A percentile compares a stretch with the other conserved stretches of the same genome.
These are phyloP conservation scores for Polypedilum vanderplanki DNA, from an alignment of 1,140 invertebrate genomes.

Conservation along the genomic window DNA sequence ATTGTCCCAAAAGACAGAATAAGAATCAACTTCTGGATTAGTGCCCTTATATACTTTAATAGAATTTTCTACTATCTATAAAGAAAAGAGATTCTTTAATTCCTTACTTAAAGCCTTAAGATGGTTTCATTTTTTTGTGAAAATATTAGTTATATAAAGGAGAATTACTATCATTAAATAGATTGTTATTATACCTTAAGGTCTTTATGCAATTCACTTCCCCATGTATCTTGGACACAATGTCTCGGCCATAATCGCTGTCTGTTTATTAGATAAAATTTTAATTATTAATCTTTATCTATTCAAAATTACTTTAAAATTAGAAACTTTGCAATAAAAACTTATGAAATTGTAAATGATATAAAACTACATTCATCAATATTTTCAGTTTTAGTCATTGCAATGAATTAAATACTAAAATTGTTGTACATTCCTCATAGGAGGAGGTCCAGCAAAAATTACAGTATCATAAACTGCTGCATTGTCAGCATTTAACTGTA, in stretches of 20 bases:
- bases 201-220: slow-evolving; percentile 86
- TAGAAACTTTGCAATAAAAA: too few relatives aligned
- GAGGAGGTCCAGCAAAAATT: slow-evolving; percentile 82
- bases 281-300: too few relatives aligned
- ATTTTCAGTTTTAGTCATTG: too few relatives aligned
- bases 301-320: too few relatives aligned
- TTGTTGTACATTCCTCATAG: too few relatives aligned
- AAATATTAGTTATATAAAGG: neutral
- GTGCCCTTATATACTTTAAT: slow-evolving; percentile 89
- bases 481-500: slow-evolving; percentile 56
- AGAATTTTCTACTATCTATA: slow-evolving; percentile 58
- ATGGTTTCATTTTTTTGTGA: too few relatives aligned
- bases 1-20: slow-evolving; percentile 98
- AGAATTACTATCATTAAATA: neutral
- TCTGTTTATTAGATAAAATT: slow-evolving; percentile 65
- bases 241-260: slow-evolving; percentile 91
- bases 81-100: neutral
- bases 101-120: too few relatives aligned
- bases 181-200: slow-evolving; percentile 57
- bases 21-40: slow-evolving; percentile 91
- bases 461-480: slow-evolving; percentile 85
- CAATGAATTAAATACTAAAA: too few relatives aligned
- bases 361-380: too few relatives aligned
- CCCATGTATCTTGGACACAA: slow-evolving; percentile 92
- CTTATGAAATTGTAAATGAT: too few relatives aligned